Percentiles rank a stretch among this genome's conserved stretches.
Evolutionary conservation across 1,140 invertebrate genomes (phyloP).

Genomic region (Drosophila tsacasi): DNA sequence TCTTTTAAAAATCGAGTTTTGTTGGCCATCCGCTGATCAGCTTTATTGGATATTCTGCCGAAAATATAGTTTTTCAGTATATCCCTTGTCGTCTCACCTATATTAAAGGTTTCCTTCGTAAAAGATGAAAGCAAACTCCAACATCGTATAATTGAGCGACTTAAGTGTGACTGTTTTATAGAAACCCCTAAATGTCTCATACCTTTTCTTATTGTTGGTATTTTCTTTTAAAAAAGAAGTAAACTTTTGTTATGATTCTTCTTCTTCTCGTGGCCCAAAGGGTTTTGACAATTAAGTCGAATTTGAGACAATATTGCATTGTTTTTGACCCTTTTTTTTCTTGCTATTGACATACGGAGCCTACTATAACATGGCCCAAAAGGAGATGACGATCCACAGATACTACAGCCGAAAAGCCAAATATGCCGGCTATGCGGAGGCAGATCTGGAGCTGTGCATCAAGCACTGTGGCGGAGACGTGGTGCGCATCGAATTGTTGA

Average conservation of each 20-base stretch:
- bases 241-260: not conserved
- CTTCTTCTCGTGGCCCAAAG: not conserved
- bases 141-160: not conserved
- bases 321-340: not conserved
- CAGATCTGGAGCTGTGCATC: slow-evolving; percentile 57
- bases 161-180: not conserved
- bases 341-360: not conserved
- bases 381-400: slow-evolving; percentile 34
- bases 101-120: no score
- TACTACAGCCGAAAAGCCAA: slow-evolving; percentile 64
- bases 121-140: no score
- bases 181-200: not conserved
- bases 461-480: slow-evolving; percentile 59
- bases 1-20: no score
- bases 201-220: not conserved
- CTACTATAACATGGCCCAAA: slow-evolving; percentile 4
- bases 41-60: no score
- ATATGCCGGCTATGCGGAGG: slow-evolving; percentile 43
- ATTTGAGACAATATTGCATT: not conserved
- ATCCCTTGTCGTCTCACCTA: no score
- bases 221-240: not conserved
- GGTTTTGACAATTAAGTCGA: not conserved
- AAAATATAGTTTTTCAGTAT: no score
- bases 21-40: no score
- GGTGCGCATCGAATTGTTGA: slow-evolving; percentile 64